A percentile compares a stretch with the other conserved stretches of the same genome.
Evolutionary conservation across 2,888 invertebrate genomes (phyloP).

Genomic region (Eurytoma adleriae): DNA sequence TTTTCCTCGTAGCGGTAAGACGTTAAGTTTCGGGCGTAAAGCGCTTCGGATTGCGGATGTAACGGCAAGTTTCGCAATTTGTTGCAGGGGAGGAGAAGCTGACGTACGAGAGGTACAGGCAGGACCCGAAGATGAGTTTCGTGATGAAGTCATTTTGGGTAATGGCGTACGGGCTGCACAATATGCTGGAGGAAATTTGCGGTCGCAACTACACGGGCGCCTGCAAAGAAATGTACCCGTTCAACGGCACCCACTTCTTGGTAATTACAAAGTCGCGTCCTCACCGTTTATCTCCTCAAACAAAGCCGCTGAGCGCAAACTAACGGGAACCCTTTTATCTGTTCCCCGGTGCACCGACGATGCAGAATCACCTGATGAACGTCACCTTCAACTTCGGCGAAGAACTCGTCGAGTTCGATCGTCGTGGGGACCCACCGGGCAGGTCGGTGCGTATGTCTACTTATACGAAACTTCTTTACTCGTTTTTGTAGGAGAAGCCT

Average conservation of each 20-base stretch:
- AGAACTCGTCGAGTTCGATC: conserved; percentile 84
- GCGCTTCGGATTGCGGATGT: neutral
- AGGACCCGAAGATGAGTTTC: conserved; percentile 88
- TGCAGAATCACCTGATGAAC: conserved; percentile 82
- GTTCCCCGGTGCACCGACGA: conserved; percentile 62
- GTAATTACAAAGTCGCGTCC: conserved; percentile 66
- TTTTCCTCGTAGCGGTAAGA: no score
- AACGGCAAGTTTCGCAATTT: neutral
- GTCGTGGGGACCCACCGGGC: conserved; percentile 87
- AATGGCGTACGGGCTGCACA: conserved; percentile 85
- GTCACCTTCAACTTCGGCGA: conserved; percentile 83
- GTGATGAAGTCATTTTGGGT: conserved; percentile 88
- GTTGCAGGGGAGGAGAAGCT: conserved; percentile 80
- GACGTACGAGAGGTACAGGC: conserved; percentile 78
- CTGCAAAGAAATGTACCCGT: conserved; percentile 83
- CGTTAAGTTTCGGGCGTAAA: neutral
- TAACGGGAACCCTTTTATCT: conserved; percentile 12
- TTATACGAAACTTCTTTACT: conserved; percentile 41
- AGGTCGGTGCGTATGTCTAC: conserved; percentile 78
- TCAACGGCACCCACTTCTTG: conserved; percentile 84
- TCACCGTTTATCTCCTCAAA: neutral
- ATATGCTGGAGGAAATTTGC: conserved; percentile 83
- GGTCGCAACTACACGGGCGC: conserved; percentile 77
- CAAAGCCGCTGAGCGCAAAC: neutral
- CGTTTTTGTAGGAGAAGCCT: neutral